Evolutionary conservation across 2,888 invertebrate species (phyloP).

Genomic region (Lissocephala sabroskyi): DNA sequence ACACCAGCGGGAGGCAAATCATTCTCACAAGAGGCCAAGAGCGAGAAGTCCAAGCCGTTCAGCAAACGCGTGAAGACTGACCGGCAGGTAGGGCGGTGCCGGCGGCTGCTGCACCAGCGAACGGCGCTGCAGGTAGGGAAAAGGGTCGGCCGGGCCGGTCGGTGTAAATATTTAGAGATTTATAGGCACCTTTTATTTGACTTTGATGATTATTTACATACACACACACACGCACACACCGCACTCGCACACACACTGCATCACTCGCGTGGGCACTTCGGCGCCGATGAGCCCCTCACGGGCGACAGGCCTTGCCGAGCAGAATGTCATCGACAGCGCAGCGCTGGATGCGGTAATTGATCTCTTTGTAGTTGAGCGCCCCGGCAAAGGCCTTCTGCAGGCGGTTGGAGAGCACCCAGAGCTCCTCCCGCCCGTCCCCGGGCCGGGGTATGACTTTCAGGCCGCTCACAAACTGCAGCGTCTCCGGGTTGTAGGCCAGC

Average conservation of each 20-base stretch:
- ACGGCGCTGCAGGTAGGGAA: conserved; percentile 37
- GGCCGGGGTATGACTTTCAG: conserved; percentile 78
- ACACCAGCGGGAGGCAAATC: conserved; percentile 19
- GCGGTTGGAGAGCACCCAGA: conserved; percentile 77
- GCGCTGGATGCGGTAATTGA: conserved; percentile 61
- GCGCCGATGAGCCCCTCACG: conserved; percentile 5
- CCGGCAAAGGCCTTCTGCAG: conserved; percentile 76
- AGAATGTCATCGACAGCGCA: conserved; percentile 57
- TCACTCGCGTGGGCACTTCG: not conserved
- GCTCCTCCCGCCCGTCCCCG: conserved; percentile 74
- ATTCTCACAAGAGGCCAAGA: conserved; percentile 14
- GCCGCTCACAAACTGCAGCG: conserved; percentile 82
- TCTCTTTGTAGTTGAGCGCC: conserved; percentile 71
- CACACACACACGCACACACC: conserved; percentile 15
- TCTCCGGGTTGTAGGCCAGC: conserved; percentile 75
- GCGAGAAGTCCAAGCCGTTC: conserved; percentile 40
- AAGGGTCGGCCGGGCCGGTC: conserved; percentile 13
- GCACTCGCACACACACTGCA: not conserved
- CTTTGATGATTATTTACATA: conserved; percentile 48
- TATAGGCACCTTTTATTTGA: conserved; percentile 38
- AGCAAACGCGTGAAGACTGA: conserved; percentile 36
- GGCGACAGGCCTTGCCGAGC: conserved; percentile 30
- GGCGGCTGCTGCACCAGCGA: too few relatives aligned
- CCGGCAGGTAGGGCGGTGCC: conserved; percentile 9
- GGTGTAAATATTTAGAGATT: conserved; percentile 43